phyloP scores from a whole-genome alignment of 2,113 vertebrate genomes.

The Alosa alosa region DNA sequence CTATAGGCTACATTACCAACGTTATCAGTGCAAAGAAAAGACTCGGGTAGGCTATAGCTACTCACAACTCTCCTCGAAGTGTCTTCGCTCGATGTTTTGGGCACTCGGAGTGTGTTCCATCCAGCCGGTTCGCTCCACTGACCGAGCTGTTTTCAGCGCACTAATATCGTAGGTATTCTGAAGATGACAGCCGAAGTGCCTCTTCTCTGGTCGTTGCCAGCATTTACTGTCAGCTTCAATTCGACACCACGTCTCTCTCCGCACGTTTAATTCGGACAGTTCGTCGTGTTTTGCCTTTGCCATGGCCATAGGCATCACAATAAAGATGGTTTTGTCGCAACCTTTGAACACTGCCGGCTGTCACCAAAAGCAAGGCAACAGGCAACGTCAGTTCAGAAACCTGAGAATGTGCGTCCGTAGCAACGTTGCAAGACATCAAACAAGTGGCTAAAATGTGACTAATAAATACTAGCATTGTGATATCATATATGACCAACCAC shows the following conservation, averaged over 20 bases:
- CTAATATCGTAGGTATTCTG: slow-evolving; percentile 47
- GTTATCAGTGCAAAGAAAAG: neutral
- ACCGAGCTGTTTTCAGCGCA: slow-evolving; percentile 20
- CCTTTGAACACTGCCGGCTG: neutral
- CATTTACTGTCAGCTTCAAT: slow-evolving; percentile 63
- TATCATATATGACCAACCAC: too few relatives aligned
- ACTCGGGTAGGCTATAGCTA: neutral
- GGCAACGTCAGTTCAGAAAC: slow-evolving; percentile 48
- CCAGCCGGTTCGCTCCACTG: slow-evolving; percentile 47
- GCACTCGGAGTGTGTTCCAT: slow-evolving; percentile 9
- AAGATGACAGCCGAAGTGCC: slow-evolving; percentile 68
- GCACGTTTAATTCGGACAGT: slow-evolving; percentile 65
- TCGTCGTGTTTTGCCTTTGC: slow-evolving; percentile 32
- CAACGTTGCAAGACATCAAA: neutral
- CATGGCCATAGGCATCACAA: slow-evolving; percentile 38
- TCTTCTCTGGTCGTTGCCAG: slow-evolving; percentile 67
- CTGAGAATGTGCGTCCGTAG: neutral
- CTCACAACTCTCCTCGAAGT: slow-evolving; percentile 71
- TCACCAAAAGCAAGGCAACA: neutral
- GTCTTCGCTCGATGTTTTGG: slow-evolving; percentile 56
- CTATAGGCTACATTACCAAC: neutral
- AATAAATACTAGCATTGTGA: too few relatives aligned
- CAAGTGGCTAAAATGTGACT: too few relatives aligned
- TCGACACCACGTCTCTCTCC: slow-evolving; percentile 73
- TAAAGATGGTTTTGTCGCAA: neutral